Conservation (phyloP, 2,797 vertebrate species). For the Nannoperca australis region DNA sequence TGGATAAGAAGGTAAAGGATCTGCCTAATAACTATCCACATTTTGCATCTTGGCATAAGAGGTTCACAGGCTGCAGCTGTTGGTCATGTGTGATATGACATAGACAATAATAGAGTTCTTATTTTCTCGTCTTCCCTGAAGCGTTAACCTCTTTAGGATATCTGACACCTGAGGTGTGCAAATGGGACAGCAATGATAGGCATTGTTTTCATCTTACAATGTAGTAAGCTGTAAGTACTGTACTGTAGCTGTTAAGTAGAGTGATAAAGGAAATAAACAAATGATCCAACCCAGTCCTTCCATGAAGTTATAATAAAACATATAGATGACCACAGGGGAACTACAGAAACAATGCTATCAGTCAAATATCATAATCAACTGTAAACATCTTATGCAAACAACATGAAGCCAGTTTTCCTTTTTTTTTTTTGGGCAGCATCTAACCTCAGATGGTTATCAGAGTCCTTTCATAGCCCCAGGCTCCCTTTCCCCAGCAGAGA, state of each 20-base stretch:
- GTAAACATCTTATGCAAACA: constrained; percentile 38
- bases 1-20: neutral
- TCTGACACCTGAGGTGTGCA: constrained; percentile 21
- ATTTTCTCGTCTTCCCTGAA: neutral
- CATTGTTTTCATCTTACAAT: constrained; percentile 15
- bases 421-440: constrained; percentile 71
- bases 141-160: constrained; percentile 8
- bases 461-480: constrained; percentile 63
- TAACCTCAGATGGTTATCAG: constrained; percentile 72
- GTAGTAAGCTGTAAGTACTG: neutral
- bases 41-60: neutral
- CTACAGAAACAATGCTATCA: constrained; percentile 8
- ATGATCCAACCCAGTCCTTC: neutral
- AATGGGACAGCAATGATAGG: constrained; percentile 13
- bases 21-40: neutral
- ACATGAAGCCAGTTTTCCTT: constrained; percentile 42
- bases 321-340: constrained; percentile 9
- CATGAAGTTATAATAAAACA: constrained; percentile 5
- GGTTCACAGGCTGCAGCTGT: neutral
- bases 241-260: too few relatives aligned
- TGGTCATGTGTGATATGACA: neutral
- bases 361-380: constrained; percentile 10
- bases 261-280: neutral
- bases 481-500: constrained; percentile 69
- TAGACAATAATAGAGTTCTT: neutral